A percentile compares a stretch with the other conserved stretches of the same genome.
phyloP scores from a whole-genome alignment of 1,140 invertebrate species.

The Caerostris darwini region DNA sequence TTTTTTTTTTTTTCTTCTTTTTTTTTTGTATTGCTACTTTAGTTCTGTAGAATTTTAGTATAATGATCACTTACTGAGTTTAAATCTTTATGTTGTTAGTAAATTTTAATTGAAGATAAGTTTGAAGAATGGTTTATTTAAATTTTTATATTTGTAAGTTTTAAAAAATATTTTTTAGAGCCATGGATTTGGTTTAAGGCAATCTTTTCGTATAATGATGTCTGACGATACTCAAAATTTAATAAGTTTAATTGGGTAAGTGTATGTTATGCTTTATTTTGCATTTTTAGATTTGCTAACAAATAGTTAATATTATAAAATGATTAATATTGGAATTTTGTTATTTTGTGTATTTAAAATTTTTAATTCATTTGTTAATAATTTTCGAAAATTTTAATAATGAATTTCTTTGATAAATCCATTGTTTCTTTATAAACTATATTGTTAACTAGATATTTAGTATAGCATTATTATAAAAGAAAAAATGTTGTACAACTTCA shows the following conservation, averaged over 20 bases:
- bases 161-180: constrained; percentile 77
- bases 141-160: not conserved
- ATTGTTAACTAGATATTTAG: constrained; percentile 21
- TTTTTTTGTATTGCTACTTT: no score
- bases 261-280: constrained; percentile 7
- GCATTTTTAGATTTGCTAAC: not conserved
- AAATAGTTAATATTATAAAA: not conserved
- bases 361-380: not conserved
- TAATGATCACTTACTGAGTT: no score
- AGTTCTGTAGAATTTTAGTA: no score
- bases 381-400: not conserved
- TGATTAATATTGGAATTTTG: not conserved
- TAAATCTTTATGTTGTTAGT: no score
- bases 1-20: no score
- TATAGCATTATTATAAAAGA: not conserved
- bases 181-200: constrained; percentile 81
- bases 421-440: not conserved
- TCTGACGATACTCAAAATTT: constrained; percentile 80
- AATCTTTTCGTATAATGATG: constrained; percentile 80
- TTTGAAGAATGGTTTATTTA: no score
- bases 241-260: constrained; percentile 81
- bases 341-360: not conserved
- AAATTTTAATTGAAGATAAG: no score
- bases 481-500: no score
- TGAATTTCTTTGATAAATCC: not conserved